These are phyloP conservation scores for Danaus plexippus DNA, from an alignment of 1,140 invertebrate species.

Conservation along the genomic window DNA sequence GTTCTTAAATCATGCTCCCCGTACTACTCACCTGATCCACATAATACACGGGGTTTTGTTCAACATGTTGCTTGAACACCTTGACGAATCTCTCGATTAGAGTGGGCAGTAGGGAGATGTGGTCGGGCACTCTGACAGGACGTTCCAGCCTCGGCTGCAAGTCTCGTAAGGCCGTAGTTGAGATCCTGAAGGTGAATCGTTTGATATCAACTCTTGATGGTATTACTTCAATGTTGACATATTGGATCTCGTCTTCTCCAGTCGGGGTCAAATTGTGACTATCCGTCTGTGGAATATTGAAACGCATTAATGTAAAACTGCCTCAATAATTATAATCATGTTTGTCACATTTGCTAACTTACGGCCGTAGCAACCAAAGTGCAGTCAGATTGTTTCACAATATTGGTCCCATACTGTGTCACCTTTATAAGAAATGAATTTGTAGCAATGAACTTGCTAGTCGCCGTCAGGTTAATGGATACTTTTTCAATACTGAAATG, in stretches of 20 bases:
- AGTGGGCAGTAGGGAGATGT: constrained; percentile 85
- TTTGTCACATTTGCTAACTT: constrained; percentile 16
- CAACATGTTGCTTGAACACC: constrained; percentile 84
- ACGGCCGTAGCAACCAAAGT: constrained; percentile 79
- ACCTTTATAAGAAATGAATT: constrained; percentile 93
- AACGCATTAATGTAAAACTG: neutral
- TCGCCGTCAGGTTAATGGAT: constrained; percentile 77
- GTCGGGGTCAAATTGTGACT: constrained; percentile 78
- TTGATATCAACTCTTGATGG: constrained; percentile 72
- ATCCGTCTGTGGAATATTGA: constrained; percentile 72
- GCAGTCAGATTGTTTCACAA: constrained; percentile 86
- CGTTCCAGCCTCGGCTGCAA: constrained; percentile 83
- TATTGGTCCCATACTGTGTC: constrained; percentile 79
- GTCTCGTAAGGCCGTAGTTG: constrained; percentile 84
- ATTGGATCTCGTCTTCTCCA: constrained; percentile 79
- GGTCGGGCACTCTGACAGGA: constrained; percentile 81
- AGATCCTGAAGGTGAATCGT: constrained; percentile 80
- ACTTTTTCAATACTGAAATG: constrained; percentile 82
- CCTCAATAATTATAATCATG: neutral
- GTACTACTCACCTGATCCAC: constrained; percentile 74
- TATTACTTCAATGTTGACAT: constrained; percentile 85
- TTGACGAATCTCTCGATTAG: constrained; percentile 88
- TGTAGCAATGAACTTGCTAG: constrained; percentile 82
- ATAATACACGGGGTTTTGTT: constrained; percentile 79
- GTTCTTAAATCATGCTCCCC: too few species aligned